phyloP scores from a whole-genome alignment of 2,113 vertebrate genomes.

The Tachycineta bicolor region DNA sequence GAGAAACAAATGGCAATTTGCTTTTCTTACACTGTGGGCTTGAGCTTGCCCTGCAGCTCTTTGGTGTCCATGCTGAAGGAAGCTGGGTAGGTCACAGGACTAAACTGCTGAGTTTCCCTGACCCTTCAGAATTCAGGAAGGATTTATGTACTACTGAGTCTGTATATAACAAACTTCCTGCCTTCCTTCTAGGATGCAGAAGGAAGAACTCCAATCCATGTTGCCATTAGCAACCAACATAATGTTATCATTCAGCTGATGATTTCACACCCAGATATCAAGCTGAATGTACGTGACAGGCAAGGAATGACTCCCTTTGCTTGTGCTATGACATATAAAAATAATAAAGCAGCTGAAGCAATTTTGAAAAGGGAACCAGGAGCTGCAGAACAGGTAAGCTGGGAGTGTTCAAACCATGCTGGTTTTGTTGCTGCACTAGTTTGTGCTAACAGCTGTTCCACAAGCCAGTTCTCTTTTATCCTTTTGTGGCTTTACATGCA shows the following conservation, averaged over 20 bases:
- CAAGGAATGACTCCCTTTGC: constrained; percentile 97
- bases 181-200: constrained; percentile 86
- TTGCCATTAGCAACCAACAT: constrained; percentile 96
- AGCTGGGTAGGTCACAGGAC: neutral
- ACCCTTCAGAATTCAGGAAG: neutral
- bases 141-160: neutral
- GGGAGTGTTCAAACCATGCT: neutral
- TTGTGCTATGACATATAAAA: constrained; percentile 97
- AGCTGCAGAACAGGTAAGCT: constrained; percentile 92
- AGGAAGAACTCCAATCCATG: constrained; percentile 91
- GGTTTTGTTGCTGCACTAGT: neutral
- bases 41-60: neutral
- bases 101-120: neutral
- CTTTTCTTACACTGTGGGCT: neutral
- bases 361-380: constrained; percentile 94
- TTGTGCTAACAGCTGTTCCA: neutral
- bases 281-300: constrained; percentile 89
- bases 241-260: constrained; percentile 93
- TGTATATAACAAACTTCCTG: neutral
- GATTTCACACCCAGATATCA: constrained; percentile 94
- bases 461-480: neutral
- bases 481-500: neutral
- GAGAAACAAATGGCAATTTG: neutral
- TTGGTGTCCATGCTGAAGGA: neutral
- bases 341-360: constrained; percentile 96